phyloP scores from a whole-genome alignment of 2,113 vertebrate genomes.

The Rhagologus leucostigma region DNA sequence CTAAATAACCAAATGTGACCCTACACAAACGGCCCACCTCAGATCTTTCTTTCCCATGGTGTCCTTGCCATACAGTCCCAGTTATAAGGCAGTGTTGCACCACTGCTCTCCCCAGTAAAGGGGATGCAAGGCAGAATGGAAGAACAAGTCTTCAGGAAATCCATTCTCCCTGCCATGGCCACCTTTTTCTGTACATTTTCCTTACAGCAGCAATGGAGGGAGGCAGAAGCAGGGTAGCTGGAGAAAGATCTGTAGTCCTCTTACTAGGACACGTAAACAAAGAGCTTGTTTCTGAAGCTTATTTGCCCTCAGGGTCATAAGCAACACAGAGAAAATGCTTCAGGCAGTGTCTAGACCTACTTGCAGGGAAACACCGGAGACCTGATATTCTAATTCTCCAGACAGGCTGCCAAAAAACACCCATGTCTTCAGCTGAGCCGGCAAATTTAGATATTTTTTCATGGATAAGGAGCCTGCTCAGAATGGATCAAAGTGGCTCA shows the following conservation, averaged over 20 bases:
- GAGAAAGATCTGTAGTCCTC: neutral
- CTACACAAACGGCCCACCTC: fast-evolving
- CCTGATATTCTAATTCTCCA: neutral
- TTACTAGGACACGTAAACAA: neutral
- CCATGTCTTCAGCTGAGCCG: neutral
- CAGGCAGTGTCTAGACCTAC: neutral
- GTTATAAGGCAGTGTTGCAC: too few species aligned
- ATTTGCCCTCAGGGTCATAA: neutral
- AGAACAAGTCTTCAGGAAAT: neutral
- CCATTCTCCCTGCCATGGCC: neutral
- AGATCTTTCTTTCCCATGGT: neutral
- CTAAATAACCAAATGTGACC: neutral
- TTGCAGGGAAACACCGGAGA: neutral
- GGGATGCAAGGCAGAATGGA: neutral
- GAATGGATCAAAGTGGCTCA: neutral
- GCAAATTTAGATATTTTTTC: neutral
- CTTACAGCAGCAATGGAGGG: fast-evolving
- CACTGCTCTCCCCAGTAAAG: neutral
- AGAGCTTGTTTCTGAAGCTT: neutral
- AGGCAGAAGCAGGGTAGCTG: neutral
- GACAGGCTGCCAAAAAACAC: neutral
- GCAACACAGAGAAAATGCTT: neutral
- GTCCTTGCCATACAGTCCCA: neutral
- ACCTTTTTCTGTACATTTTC: neutral
- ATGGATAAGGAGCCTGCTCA: neutral